Evolutionary conservation across 2,113 vertebrate species (phyloP).

Genomic region (Amblyopsis rosae): DNA sequence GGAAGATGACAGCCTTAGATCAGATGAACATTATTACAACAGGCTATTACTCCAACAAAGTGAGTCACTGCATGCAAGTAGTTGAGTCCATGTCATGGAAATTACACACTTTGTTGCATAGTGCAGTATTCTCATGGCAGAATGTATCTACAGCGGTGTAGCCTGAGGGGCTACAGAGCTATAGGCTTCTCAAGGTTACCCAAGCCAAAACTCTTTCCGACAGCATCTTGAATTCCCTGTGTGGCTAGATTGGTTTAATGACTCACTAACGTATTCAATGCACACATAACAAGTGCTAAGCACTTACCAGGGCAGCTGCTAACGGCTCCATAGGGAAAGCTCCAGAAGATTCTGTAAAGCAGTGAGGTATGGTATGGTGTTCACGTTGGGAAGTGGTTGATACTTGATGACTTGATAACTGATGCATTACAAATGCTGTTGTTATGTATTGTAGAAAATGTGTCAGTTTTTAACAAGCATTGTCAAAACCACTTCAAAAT

Average conservation of each 20-base stretch:
- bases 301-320: slow-evolving; percentile 40
- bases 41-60: too few species aligned
- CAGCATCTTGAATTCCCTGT: slow-evolving; percentile 49
- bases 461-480: not conserved
- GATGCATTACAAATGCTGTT: slow-evolving; percentile 3
- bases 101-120: too few species aligned
- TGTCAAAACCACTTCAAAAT: too few species aligned
- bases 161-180: slow-evolving; percentile 9
- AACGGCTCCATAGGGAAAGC: slow-evolving; percentile 43
- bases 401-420: slow-evolving; percentile 7
- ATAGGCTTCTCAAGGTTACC: slow-evolving; percentile 11
- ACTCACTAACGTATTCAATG: slow-evolving; percentile 54
- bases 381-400: slow-evolving; percentile 26
- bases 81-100: too few species aligned
- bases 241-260: slow-evolving; percentile 61
- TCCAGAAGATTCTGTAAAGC: slow-evolving; percentile 29
- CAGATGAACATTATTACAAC: too few species aligned
- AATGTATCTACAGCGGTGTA: slow-evolving; percentile 2
- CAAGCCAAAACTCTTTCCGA: slow-evolving; percentile 38
- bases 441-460: slow-evolving; percentile 5
- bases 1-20: too few species aligned
- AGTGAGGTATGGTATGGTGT: slow-evolving; percentile 12
- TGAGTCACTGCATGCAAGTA: too few species aligned
- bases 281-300: slow-evolving; percentile 56
- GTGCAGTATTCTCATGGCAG: too few species aligned